Evolutionary conservation across 2,113 vertebrate species (phyloP), one percentile per base, ranked within the genome.

Genomic region (Pygoscelis antarcticus): DNA sequence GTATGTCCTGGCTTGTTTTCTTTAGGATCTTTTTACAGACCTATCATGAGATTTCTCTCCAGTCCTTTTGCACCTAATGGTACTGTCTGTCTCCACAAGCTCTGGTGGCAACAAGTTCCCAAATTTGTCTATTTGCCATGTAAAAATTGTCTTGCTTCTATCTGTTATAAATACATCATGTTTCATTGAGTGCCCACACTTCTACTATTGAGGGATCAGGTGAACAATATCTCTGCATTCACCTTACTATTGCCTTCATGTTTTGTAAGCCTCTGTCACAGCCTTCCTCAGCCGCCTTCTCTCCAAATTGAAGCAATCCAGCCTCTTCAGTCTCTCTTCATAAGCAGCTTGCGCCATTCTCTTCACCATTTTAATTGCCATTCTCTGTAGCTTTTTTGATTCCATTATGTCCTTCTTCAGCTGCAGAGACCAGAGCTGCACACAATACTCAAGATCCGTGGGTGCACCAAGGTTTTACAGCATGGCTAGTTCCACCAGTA

Each of bases 291-390:
- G 21, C 12, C 30, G n/a, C n/a, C 27, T 83, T 18, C 30, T 74
- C 65, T 40, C 32, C n/a, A 66, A 34, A 52, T 0, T 0, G 1
- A 75, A 49, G 46, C 4, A 5, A 65, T n/a, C 18, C 12, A 34
- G 23, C 8, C 11, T 74, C 80, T 81, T 52, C 68, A 38, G 54
- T 71, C 76, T 49, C 78, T 82, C 30, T 66, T 54, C 47, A 49
- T 15, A 36, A 23, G 22, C 36, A 75, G 51, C 27, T 75, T 58
- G 18, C 26, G n/a, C 34, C 38, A 49, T 58, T 66, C 32, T 64
- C 20, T 51, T 88, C 23, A 36, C 13, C 10, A 36, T 84, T 90
- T 78, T 58, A 58, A 62, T 25, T 66, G 34, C 21, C 11, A 15
- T 62, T 82, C 57, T 40, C 75, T 62, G 6, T 1, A 70, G 16